phyloP scores from a whole-genome alignment of 2,113 vertebrate genomes.

The Pan paniscus region DNA sequence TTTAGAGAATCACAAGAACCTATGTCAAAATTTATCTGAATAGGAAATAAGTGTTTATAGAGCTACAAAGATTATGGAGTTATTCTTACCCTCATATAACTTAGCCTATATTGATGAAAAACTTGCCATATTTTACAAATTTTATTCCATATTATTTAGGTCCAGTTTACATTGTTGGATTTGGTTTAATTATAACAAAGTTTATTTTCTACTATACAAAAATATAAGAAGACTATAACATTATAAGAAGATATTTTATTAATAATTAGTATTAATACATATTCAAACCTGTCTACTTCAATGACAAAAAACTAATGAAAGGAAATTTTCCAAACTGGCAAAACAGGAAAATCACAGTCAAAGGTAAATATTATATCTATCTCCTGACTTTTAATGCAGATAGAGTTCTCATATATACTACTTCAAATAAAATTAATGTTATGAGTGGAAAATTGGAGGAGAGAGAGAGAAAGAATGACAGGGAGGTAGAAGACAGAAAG shows the following conservation, averaged over 20 bases:
- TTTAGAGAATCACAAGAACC: neutral
- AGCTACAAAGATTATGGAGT: neutral
- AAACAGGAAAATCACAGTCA: neutral
- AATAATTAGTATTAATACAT: neutral
- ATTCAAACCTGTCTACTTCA: neutral
- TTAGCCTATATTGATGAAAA: neutral
- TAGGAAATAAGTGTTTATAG: neutral
- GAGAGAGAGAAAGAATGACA: neutral
- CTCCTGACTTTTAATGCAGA: neutral
- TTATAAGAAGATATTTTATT: neutral
- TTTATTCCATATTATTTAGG: neutral
- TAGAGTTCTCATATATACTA: neutral
- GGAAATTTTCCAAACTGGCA: neutral
- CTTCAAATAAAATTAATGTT: neutral
- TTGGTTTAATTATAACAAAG: neutral
- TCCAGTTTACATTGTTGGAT: neutral
- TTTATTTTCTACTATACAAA: neutral
- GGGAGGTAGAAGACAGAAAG: neutral
- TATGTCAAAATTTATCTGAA: neutral
- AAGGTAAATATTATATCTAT: neutral
- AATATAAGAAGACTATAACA: neutral
- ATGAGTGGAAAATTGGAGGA: neutral
- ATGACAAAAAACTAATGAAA: neutral
- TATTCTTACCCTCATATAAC: neutral
- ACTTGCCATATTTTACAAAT: neutral